phyloP scores from a whole-genome alignment of 1,140 invertebrate species.

The Cotesia vestalis region DNA sequence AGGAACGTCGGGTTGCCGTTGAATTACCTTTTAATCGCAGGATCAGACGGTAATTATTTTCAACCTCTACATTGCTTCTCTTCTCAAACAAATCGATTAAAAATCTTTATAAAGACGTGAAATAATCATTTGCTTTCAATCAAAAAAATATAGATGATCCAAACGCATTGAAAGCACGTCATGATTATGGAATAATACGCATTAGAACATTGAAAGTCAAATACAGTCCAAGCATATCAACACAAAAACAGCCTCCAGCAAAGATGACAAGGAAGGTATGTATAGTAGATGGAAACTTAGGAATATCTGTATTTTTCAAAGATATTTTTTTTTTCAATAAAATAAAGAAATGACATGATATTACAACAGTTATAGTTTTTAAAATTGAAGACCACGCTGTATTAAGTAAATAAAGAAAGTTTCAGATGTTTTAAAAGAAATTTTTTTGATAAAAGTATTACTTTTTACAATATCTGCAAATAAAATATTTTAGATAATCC shows the following conservation, averaged over 20 bases:
- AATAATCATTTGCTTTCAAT: background rate
- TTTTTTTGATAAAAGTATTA: no score
- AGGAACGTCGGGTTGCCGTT: background rate
- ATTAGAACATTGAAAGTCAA: background rate
- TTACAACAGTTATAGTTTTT: no score
- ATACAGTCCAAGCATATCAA: constrained; percentile 1
- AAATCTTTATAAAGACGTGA: no score
- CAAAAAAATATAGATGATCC: background rate
- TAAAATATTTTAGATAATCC: no score
- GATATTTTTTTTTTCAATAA: no score
- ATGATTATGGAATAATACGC: background rate
- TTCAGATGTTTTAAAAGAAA: no score
- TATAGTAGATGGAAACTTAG: no score
- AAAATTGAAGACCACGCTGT: no score
- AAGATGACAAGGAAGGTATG: background rate
- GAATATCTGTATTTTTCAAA: no score
- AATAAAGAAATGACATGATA: no score
- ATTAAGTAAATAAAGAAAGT: no score
- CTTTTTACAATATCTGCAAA: no score
- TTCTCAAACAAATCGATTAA: background rate
- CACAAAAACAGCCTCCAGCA: background rate
- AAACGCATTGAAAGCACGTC: background rate
- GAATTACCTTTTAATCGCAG: background rate
- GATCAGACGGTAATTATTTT: constrained; percentile 1
- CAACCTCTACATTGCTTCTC: background rate